A percentile compares a stretch with the other conserved stretches of the same genome.
Conservation (phyloP, 2,113 vertebrate species). For the Cairina moschata region DNA sequence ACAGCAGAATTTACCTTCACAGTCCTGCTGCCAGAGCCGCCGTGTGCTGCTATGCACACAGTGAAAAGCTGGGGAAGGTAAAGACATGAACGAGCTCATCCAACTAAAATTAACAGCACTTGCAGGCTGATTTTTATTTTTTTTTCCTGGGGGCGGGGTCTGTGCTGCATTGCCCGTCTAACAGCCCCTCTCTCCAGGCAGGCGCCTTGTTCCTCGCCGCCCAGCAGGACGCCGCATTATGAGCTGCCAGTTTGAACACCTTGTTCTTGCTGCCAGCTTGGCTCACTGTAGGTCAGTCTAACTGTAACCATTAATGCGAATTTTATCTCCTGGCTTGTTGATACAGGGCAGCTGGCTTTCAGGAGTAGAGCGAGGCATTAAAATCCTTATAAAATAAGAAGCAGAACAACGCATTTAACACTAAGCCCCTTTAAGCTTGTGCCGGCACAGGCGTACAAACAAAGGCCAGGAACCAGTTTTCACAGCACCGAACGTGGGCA, state of each 20-base stretch:
- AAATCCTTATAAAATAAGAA: not conserved
- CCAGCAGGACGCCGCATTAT: not conserved
- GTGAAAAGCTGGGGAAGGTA: not conserved
- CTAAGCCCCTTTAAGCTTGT: not conserved
- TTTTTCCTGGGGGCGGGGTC: too few relatives aligned
- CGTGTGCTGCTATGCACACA: too few relatives aligned
- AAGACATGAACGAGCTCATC: not conserved
- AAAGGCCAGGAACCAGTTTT: not conserved
- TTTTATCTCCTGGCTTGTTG: not conserved
- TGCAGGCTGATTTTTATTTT: not conserved
- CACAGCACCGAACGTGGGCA: not conserved
- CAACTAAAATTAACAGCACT: not conserved
- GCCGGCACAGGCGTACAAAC: not conserved
- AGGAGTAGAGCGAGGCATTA: not conserved
- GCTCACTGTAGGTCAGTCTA: not conserved
- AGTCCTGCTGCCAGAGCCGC: not conserved
- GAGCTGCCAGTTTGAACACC: not conserved
- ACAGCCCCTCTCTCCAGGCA: not conserved
- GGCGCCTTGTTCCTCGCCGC: not conserved
- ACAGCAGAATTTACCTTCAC: not conserved
- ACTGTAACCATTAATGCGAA: not conserved
- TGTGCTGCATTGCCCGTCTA: not conserved
- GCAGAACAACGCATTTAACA: not conserved
- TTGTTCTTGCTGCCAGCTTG: slow-evolving; percentile 34
- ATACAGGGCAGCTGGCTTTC: not conserved